Evolutionary conservation across 2,797 vertebrate species (phyloP).

Genomic region (Phrynocephalus vlangalii): DNA sequence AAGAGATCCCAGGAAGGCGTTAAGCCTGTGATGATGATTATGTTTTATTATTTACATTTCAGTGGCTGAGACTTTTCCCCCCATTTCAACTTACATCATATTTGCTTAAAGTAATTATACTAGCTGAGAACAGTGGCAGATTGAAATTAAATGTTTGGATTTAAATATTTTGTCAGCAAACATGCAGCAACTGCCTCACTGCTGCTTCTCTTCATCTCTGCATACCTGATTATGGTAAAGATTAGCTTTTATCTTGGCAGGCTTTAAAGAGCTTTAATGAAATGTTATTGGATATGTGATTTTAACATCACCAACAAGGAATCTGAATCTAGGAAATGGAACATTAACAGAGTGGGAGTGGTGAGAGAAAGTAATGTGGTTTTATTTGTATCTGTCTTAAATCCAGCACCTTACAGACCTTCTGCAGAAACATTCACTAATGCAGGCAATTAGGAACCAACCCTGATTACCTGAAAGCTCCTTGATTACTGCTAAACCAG

Average conservation of each 20-base stretch:
- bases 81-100: conserved; percentile 75
- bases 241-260: conserved; percentile 75
- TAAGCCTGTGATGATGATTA: conserved; percentile 73
- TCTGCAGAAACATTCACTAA: conserved; percentile 32
- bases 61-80: conserved; percentile 74
- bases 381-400: not conserved
- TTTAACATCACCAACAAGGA: conserved; percentile 54
- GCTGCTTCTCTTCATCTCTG: conserved; percentile 77
- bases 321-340: conserved; percentile 49
- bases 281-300: conserved; percentile 70
- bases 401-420: not conserved
- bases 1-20: conserved; percentile 69
- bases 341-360: not conserved
- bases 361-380: not conserved
- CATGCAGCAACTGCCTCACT: conserved; percentile 82
- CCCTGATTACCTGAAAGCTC: conserved; percentile 51
- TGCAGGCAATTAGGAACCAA: conserved; percentile 43
- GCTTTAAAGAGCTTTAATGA: conserved; percentile 78
- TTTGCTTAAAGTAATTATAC: conserved; percentile 85
- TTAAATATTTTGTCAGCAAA: conserved; percentile 87
- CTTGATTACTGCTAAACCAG: conserved; percentile 36
- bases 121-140: conserved; percentile 86
- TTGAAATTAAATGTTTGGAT: conserved; percentile 88
- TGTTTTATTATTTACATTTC: conserved; percentile 81
- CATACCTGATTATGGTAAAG: conserved; percentile 82